A percentile compares a stretch with the other conserved stretches of the same genome.
These are phyloP conservation scores for Oncorhynchus kisutch DNA, from an alignment of 2,113 vertebrate genomes.

Conservation along the genomic window DNA sequence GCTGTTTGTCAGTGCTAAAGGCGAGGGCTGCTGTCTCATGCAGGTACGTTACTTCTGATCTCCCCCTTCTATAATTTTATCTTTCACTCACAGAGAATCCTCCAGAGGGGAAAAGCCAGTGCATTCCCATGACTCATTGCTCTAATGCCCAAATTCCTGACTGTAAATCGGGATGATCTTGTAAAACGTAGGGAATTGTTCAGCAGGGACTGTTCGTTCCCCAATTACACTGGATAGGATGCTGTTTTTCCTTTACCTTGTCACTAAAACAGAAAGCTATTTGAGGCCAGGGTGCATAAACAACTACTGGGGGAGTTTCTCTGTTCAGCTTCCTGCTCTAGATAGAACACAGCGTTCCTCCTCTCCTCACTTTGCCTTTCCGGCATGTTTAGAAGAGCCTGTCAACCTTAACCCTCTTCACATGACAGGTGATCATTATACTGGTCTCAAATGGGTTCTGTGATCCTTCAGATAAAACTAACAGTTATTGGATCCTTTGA, in stretches of 20 bases:
- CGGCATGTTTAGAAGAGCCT: background rate
- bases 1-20: constrained; percentile 92
- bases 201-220: constrained; percentile 51
- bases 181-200: constrained; percentile 55
- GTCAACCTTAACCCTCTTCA: background rate
- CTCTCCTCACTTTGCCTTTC: background rate
- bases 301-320: background rate
- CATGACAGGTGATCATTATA: too few species aligned
- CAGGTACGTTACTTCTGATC: constrained; percentile 76
- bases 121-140: constrained; percentile 16
- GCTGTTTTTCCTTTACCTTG: constrained; percentile 41
- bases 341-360: background rate
- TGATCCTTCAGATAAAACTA: too few species aligned
- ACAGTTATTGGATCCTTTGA: too few species aligned
- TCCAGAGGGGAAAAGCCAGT: constrained; percentile 12
- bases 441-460: too few species aligned
- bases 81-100: constrained; percentile 22
- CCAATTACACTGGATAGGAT: constrained; percentile 39
- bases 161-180: constrained; percentile 56
- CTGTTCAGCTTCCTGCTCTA: background rate
- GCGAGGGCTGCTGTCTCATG: constrained; percentile 92
- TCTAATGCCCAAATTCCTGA: constrained; percentile 47
- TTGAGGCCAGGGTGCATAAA: constrained; percentile 35
- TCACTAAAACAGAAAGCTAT: constrained; percentile 48
- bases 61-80: constrained; percentile 2